phyloP scores from a whole-genome alignment of 1,140 invertebrate species.

The Achatina immaculata region DNA sequence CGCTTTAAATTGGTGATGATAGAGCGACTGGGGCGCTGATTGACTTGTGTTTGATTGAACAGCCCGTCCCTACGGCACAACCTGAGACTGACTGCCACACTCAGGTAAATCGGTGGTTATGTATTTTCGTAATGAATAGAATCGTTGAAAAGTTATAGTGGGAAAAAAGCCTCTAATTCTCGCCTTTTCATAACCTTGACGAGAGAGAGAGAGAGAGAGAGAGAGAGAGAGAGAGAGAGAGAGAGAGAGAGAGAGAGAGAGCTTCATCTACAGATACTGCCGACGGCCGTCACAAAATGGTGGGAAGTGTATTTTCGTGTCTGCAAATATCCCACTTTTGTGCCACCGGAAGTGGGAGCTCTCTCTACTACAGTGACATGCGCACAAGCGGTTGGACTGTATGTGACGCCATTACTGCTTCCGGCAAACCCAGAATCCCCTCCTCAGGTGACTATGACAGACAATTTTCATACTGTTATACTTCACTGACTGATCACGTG shows the following conservation, averaged over 20 bases:
- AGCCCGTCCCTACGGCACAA: neutral
- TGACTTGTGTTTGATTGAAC: slow-evolving; percentile 1
- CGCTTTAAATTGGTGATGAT: neutral
- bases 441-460: neutral
- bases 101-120: neutral
- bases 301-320: slow-evolving; percentile 13
- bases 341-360: slow-evolving; percentile 3
- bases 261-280: neutral
- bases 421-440: neutral
- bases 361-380: slow-evolving; percentile 2
- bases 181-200: neutral
- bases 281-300: neutral
- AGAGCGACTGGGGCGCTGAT: neutral
- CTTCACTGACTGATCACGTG: neutral
- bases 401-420: too few relatives aligned
- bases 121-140: neutral
- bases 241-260: neutral
- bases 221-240: slow-evolving; percentile 6
- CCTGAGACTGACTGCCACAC: neutral
- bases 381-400: neutral
- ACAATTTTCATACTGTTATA: neutral
- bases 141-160: slow-evolving; percentile 6
- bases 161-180: neutral
- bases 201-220: neutral
- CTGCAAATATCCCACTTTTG: slow-evolving; percentile 11